Evolutionary conservation across 2,797 vertebrate genomes (phyloP), one percentile per base, ranked within the genome.

Genomic region (Miichthys miiuy): DNA sequence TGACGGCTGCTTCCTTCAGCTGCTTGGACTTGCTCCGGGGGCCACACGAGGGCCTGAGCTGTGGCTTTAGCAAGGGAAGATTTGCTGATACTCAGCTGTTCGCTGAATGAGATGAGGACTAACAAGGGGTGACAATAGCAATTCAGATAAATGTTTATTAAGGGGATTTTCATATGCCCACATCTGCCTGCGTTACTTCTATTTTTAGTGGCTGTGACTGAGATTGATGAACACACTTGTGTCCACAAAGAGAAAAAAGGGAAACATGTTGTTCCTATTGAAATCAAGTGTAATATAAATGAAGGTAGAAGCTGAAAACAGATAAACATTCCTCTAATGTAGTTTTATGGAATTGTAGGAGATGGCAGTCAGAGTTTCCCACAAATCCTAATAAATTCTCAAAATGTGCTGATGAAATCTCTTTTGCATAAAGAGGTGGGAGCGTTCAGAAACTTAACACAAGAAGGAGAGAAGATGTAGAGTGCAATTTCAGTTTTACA

Each of bases 381-480:
- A 71, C 34, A 4, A 71, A 90, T 87, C 75, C 88, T 83, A 82
- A 93, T 91, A 72, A 88, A 93, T 92, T 89, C 66, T 75, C 51
- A 52, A 87, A 92, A 90, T 86, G 68, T 91, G 85, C 89, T 90
- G 89, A 93, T 88, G 80, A 85, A 86, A 87, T 81, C 57, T 56
- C 64, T 87, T 92, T 82, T 88, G 77, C 80, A 89, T 80, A 83
- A 87, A 87, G 54, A 81, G 74, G 56, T 42, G 67, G 47, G 55
- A 75, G 85, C 70, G 79, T 79, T 81, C 64, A 75, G 66, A 91
- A 81, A 69, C 67, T 72, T 61, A 44, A 42, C 83, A 58, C 68
- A 80, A 69, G 69, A 82, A 34, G 21, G n/a, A 66, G 47, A 65
- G 73, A 65, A 76, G 68, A 89, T 77, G 81, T 80, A 88, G 44